phyloP scores from a whole-genome alignment of 2,888 invertebrate genomes.

The Dryocosmus kuriphilus region DNA sequence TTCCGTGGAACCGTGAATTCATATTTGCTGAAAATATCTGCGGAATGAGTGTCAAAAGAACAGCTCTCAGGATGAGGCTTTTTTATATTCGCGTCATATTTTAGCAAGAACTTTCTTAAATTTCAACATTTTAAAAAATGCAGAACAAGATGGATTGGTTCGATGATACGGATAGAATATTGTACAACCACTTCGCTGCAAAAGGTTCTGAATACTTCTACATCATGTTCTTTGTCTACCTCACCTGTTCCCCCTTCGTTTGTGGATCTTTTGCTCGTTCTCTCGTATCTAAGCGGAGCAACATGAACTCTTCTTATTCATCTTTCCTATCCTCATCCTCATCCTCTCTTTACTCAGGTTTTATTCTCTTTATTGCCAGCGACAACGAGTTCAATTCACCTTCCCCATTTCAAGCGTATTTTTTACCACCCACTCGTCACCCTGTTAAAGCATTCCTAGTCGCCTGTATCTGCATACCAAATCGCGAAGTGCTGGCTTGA shows the following conservation, averaged over 20 bases:
- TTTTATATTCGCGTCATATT: conserved; percentile 1
- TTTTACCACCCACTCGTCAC: conserved; percentile 37
- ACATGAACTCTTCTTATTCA: conserved; percentile 22
- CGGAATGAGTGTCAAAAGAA: conserved; percentile 16
- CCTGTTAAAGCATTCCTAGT: conserved; percentile 47
- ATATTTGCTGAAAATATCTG: conserved; percentile 1
- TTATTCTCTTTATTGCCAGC: conserved; percentile 36
- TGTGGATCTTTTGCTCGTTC: conserved; percentile 17
- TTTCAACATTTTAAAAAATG: conserved; percentile 3
- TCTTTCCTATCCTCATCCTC: conserved; percentile 14
- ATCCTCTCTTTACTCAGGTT: conserved; percentile 35
- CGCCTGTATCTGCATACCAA: conserved; percentile 68
- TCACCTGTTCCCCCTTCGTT: background rate
- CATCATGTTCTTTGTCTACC: background rate
- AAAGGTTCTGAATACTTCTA: conserved; percentile 16
- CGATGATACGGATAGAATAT: conserved; percentile 10
- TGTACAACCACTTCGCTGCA: background rate
- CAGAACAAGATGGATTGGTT: conserved; percentile 24
- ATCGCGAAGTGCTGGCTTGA: conserved; percentile 65
- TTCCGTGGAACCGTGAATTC: background rate
- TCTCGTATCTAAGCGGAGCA: conserved; percentile 1
- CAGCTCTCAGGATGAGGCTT: background rate
- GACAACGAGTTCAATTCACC: conserved; percentile 33
- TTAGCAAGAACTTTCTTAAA: conserved; percentile 2
- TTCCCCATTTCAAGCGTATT: conserved; percentile 27